Evolutionary conservation across 2,888 invertebrate species (phyloP).

Genomic region (Oscheius onirici): DNA sequence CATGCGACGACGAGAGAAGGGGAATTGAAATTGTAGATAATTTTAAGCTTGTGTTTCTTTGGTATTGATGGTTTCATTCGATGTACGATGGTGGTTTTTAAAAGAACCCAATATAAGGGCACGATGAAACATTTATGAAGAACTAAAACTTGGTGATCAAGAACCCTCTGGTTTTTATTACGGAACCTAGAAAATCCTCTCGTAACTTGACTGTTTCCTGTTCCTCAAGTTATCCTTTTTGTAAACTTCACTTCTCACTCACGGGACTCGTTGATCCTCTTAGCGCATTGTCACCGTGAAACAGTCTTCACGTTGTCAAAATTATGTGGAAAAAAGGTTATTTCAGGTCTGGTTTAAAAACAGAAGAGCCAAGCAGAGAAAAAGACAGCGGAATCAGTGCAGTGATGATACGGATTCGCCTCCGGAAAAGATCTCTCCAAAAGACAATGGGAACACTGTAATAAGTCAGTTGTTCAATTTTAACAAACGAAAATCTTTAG

Average conservation of each 20-base stretch:
- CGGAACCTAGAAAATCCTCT: background rate
- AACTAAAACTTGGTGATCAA: too few species aligned
- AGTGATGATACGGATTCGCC: slow-evolving; percentile 17
- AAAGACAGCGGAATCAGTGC: slow-evolving; percentile 51
- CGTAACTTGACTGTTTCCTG: background rate
- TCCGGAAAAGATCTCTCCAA: background rate
- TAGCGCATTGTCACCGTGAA: slow-evolving; percentile 13
- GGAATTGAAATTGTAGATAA: background rate
- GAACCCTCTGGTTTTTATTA: too few species aligned
- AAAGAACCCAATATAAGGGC: too few species aligned
- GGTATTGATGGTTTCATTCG: too few species aligned
- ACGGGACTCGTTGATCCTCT: slow-evolving; percentile 17
- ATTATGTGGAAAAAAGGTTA: background rate
- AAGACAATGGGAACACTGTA: slow-evolving; percentile 34
- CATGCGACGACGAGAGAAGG: slow-evolving; percentile 3
- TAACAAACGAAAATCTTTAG: slow-evolving; percentile 12
- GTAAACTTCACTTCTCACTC: slow-evolving; percentile 25
- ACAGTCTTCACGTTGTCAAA: background rate
- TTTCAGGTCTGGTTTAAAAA: slow-evolving; percentile 60
- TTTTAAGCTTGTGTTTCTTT: too few species aligned
- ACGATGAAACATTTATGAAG: too few species aligned
- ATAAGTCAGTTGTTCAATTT: slow-evolving; percentile 29
- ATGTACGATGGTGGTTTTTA: too few species aligned
- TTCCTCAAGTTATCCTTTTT: slow-evolving; percentile 1
- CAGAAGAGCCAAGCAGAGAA: slow-evolving; percentile 53